Evolutionary conservation across 2,888 invertebrate genomes (phyloP).

Genomic region (Polymixis flavicincta): DNA sequence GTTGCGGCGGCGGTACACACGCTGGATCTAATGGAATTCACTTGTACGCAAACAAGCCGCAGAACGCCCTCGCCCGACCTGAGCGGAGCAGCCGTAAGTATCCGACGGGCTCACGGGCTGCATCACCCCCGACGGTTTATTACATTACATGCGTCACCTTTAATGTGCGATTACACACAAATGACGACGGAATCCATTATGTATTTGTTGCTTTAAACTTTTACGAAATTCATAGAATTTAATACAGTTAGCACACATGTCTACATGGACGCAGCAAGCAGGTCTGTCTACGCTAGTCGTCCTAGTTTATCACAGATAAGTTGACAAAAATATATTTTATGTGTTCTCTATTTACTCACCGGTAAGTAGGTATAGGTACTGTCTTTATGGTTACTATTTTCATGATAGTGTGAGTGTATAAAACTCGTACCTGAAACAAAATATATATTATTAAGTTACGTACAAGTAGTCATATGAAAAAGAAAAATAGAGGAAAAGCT

Average conservation of each 20-base stretch:
- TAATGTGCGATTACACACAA: slow-evolving; percentile 43
- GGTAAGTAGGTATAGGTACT: no score
- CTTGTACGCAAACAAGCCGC: slow-evolving; percentile 90
- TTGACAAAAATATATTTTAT: not conserved
- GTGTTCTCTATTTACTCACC: slow-evolving; percentile 31
- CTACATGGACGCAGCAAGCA: not conserved
- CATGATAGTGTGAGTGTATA: slow-evolving; percentile 6
- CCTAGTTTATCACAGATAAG: not conserved
- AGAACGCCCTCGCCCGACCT: slow-evolving; percentile 80
- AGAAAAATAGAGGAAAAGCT: slow-evolving; percentile 52
- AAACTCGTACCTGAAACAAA: slow-evolving; percentile 64
- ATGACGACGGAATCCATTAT: slow-evolving; percentile 9
- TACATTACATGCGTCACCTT: slow-evolving; percentile 62
- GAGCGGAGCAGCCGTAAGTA: slow-evolving; percentile 74
- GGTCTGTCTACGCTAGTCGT: not conserved
- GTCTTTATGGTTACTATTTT: slow-evolving; percentile 10
- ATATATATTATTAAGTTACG: slow-evolving; percentile 53
- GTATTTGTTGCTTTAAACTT: not conserved
- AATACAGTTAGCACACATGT: no score
- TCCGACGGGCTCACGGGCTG: slow-evolving; percentile 70
- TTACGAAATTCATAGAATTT: not conserved
- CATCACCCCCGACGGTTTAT: slow-evolving; percentile 64
- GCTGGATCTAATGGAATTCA: slow-evolving; percentile 90
- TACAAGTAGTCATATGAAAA: slow-evolving; percentile 47
- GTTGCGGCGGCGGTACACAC: slow-evolving; percentile 85